A percentile compares a stretch with the other conserved stretches of the same genome.
Evolutionary conservation across 2,888 invertebrate species (phyloP).

Genomic region (Drosophila paranaensis): DNA sequence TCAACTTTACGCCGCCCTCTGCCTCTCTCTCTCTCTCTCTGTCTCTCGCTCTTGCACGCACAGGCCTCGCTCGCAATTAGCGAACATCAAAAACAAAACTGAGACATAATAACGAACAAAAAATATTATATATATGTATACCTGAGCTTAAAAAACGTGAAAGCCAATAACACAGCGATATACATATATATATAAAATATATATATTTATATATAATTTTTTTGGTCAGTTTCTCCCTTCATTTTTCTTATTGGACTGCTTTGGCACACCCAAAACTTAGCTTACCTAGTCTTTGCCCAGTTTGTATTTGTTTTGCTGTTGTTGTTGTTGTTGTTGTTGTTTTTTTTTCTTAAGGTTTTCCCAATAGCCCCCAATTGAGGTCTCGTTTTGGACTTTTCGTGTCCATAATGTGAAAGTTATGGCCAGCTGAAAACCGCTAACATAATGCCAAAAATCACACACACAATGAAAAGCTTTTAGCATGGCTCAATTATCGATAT

Average conservation of each 20-base stretch:
- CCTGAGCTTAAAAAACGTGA: conserved; percentile 42
- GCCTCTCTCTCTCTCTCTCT: background rate
- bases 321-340: conserved; percentile 19
- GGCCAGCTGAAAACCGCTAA: conserved; percentile 34
- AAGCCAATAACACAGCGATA: conserved; percentile 53
- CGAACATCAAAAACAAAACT: conserved; percentile 69
- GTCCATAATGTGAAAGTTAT: conserved; percentile 58
- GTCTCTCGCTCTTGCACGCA: background rate
- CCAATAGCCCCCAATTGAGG: conserved; percentile 52
- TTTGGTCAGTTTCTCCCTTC: conserved; percentile 19
- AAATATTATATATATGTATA: background rate
- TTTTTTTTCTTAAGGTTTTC: conserved; percentile 45
- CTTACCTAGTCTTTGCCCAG: conserved; percentile 28
- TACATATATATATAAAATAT: background rate
- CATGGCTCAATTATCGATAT: background rate
- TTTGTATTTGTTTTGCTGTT: conserved; percentile 30
- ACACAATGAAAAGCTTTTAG: conserved; percentile 18
- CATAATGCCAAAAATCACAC: conserved; percentile 33
- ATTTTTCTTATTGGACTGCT: conserved; percentile 18
- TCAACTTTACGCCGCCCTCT: conserved; percentile 12
- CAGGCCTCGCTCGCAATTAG: conserved; percentile 61
- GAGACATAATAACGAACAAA: conserved; percentile 63
- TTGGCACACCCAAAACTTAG: conserved; percentile 57
- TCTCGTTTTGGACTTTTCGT: conserved; percentile 30
- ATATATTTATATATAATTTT: conserved; percentile 2